Conservation (phyloP, 2,888 invertebrate genomes). For the Clanis bilineata region DNA sequence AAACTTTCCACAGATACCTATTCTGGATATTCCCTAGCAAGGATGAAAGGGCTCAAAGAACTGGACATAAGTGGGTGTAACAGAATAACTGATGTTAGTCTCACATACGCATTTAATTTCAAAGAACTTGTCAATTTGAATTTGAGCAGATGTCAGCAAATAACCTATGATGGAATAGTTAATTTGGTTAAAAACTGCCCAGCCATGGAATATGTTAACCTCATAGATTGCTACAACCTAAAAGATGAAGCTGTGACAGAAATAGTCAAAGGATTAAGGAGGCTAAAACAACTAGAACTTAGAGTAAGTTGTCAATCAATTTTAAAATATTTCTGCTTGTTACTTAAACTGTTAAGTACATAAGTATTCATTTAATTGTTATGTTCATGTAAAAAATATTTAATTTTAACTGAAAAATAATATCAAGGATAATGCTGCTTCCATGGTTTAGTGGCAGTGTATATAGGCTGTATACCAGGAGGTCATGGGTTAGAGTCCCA, state of each 20-base stretch:
- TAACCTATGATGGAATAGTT: conserved; percentile 85
- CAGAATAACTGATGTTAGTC: conserved; percentile 87
- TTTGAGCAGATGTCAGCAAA: conserved; percentile 86
- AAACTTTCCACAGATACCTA: conserved; percentile 64
- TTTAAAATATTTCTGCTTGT: background rate
- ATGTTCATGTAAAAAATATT: no score
- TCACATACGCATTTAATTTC: conserved; percentile 86
- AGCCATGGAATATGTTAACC: conserved; percentile 85
- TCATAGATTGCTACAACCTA: conserved; percentile 86
- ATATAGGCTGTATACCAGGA: no score
- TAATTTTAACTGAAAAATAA: no score
- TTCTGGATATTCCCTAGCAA: conserved; percentile 78
- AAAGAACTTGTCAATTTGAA: conserved; percentile 83
- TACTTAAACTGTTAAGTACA: no score
- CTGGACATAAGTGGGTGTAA: conserved; percentile 87
- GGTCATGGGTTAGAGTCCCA: no score
- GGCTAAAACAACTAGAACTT: conserved; percentile 82
- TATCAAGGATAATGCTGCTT: no score
- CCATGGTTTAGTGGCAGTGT: no score
- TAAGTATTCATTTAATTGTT: no score
- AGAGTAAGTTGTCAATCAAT: conserved; percentile 65
- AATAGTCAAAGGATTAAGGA: conserved; percentile 61
- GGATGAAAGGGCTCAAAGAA: conserved; percentile 78
- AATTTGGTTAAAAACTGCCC: conserved; percentile 85
- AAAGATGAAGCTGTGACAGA: conserved; percentile 82